Percentiles rank a stretch among this genome's conserved stretches.
Conservation (phyloP, 2,888 invertebrate species). For the Cheilosia impressa region DNA sequence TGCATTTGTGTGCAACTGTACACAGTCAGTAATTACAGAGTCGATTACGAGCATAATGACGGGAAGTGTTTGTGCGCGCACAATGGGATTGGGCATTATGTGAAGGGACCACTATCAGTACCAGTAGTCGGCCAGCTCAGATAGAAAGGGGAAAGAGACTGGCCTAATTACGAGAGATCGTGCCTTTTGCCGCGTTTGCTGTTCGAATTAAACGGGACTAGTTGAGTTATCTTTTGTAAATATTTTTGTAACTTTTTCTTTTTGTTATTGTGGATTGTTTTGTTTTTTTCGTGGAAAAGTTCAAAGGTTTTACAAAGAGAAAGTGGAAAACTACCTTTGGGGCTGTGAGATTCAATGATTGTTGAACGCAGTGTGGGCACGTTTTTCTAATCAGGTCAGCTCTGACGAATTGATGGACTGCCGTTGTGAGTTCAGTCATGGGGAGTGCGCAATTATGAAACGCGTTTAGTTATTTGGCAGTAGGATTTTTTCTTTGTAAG, state of each 20-base stretch:
- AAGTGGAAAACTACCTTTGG: too few relatives aligned
- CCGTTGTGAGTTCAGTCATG: too few relatives aligned
- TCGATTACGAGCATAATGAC: conserved; percentile 36
- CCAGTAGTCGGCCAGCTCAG: neutral
- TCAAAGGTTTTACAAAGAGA: too few relatives aligned
- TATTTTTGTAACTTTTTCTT: neutral
- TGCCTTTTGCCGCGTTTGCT: neutral
- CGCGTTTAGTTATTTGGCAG: too few relatives aligned
- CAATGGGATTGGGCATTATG: conserved; percentile 14
- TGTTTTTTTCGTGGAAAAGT: too few relatives aligned
- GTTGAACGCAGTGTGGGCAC: too few relatives aligned
- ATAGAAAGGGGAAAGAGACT: neutral
- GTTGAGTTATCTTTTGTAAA: conserved; percentile 36
- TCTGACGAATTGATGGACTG: too few relatives aligned
- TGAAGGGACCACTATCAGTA: conserved; percentile 10
- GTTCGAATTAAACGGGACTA: conserved; percentile 2
- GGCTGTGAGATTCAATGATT: too few relatives aligned
- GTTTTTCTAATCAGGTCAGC: too few relatives aligned
- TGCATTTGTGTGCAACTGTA: neutral
- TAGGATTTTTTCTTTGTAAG: too few relatives aligned
- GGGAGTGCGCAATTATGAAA: too few relatives aligned
- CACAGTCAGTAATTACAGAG: conserved; percentile 9
- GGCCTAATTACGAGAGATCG: conserved; percentile 33
- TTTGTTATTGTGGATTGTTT: neutral
- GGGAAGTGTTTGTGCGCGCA: neutral